phyloP scores from a whole-genome alignment of 2,113 vertebrate species.

The Nyctereutes procyonoides region DNA sequence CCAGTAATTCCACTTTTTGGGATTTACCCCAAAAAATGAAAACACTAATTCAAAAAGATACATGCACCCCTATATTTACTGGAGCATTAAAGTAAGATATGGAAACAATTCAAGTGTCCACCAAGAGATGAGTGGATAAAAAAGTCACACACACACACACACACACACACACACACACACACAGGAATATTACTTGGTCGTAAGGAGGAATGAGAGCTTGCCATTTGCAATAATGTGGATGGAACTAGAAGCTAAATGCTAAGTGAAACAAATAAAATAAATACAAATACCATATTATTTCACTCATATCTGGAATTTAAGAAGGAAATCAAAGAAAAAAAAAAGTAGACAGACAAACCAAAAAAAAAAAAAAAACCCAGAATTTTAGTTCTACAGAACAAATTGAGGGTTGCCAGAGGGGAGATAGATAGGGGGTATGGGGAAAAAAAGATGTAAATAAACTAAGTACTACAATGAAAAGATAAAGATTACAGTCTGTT shows the following conservation, averaged over 20 bases:
- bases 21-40: not conserved
- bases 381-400: not conserved
- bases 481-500: not conserved
- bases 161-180: not conserved
- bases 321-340: not conserved
- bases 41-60: not conserved
- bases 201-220: not conserved
- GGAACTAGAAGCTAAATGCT: not conserved
- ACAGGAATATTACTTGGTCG: not conserved
- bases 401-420: not conserved
- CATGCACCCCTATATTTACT: not conserved
- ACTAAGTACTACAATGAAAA: not conserved
- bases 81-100: not conserved
- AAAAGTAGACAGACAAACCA: not conserved
- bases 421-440: not conserved
- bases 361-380: not conserved
- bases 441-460: not conserved
- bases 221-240: not conserved
- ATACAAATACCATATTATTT: not conserved
- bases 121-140: not conserved
- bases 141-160: not conserved
- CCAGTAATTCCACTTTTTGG: not conserved
- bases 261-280: not conserved
- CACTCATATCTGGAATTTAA: not conserved
- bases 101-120: not conserved